phyloP scores from a whole-genome alignment of 2,888 invertebrate genomes.

The Cecidostiba fungosa region DNA sequence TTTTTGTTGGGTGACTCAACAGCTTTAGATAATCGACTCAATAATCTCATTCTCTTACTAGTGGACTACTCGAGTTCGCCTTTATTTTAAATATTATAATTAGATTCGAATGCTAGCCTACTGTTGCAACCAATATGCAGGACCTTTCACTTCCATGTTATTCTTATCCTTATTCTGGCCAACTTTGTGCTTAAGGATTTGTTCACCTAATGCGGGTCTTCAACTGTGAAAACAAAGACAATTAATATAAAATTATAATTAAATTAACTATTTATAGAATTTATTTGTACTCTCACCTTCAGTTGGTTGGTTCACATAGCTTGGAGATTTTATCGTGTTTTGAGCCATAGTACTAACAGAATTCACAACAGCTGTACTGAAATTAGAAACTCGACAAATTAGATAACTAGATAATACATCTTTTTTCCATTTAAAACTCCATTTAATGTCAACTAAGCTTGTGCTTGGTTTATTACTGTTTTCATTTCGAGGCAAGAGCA shows the following conservation, averaged over 20 bases:
- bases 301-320: not conserved
- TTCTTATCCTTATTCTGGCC: conserved; percentile 26
- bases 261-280: no score
- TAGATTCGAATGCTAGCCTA: not conserved
- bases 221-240: conserved; percentile 37
- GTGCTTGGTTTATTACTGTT: not conserved
- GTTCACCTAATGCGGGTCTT: conserved; percentile 10
- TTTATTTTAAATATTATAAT: not conserved
- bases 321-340: not conserved
- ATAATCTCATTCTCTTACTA: not conserved
- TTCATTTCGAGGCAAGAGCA: not conserved
- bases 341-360: not conserved
- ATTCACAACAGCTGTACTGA: not conserved
- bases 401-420: not conserved
- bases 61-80: not conserved
- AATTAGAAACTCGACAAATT: no score
- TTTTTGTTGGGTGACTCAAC: not conserved
- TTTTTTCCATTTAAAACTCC: conserved; percentile 7
- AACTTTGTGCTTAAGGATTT: not conserved
- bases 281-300: not conserved
- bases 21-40: not conserved
- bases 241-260: not conserved
- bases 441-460: not conserved
- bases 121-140: not conserved
- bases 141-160: conserved; percentile 54